Conservation (phyloP, 2,113 vertebrate species). For the Bostrychus sinensis region DNA sequence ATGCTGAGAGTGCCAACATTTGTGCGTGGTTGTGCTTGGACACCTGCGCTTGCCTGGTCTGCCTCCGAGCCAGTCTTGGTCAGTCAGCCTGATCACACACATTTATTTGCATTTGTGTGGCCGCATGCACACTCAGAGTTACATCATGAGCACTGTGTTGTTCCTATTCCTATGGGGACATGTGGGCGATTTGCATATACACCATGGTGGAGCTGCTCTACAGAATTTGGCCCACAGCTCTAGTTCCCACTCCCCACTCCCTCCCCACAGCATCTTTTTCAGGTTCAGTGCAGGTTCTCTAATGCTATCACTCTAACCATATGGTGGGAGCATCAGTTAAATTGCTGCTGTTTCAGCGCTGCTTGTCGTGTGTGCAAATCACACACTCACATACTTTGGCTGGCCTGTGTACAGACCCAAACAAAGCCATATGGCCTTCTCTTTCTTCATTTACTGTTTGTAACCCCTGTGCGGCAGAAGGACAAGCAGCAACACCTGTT, state of each 20-base stretch:
- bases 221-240: conserved; percentile 55
- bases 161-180: conserved; percentile 21
- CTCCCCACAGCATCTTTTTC: conserved; percentile 52
- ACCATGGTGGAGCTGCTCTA: conserved; percentile 43
- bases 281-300: conserved; percentile 71
- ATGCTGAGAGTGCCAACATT: background rate
- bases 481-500: conserved; percentile 50
- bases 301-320: conserved; percentile 75
- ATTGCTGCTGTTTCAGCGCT: conserved; percentile 72
- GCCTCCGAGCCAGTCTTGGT: conserved; percentile 29
- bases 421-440: conserved; percentile 66
- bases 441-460: conserved; percentile 53
- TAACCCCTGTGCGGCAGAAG: conserved; percentile 50
- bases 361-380: conserved; percentile 55
- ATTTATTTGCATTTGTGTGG: conserved; percentile 48
- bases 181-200: conserved; percentile 51
- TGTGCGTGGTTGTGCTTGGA: background rate
- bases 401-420: conserved; percentile 51
- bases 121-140: conserved; percentile 21
- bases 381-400: conserved; percentile 26
- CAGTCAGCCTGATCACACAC: conserved; percentile 33
- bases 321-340: conserved; percentile 75
- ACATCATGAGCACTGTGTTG: conserved; percentile 26
- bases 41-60: conserved; percentile 9
- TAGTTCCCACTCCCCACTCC: conserved; percentile 27